Evolutionary conservation across 2,113 vertebrate species (phyloP).

Genomic region (Amphiprion percula): DNA sequence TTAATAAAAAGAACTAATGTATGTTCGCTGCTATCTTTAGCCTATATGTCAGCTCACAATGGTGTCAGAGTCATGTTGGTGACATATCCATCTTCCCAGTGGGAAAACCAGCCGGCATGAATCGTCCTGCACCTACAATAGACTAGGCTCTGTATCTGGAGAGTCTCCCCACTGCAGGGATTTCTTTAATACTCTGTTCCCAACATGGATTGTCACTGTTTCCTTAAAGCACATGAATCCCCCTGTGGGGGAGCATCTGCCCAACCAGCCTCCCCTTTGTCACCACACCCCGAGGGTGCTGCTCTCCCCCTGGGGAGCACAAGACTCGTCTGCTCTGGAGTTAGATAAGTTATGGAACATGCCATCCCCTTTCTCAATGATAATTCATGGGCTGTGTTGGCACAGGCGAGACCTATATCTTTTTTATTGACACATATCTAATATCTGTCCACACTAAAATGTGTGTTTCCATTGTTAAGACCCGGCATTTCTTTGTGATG

Average conservation of each 20-base stretch:
- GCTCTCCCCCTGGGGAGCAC: constrained; percentile 35
- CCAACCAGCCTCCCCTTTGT: constrained; percentile 35
- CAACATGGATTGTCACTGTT: constrained; percentile 64
- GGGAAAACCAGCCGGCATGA: constrained; percentile 50
- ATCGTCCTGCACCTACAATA: constrained; percentile 36
- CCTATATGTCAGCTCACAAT: constrained; percentile 40
- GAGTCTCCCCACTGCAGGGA: constrained; percentile 46
- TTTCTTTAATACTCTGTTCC: constrained; percentile 63
- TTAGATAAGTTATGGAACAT: constrained; percentile 64
- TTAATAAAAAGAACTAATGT: constrained; percentile 7
- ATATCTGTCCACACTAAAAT: constrained; percentile 59
- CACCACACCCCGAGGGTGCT: constrained; percentile 29
- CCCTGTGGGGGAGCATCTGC: constrained; percentile 31
- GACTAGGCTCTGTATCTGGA: constrained; percentile 55
- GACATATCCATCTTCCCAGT: constrained; percentile 59
- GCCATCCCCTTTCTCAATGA: constrained; percentile 25
- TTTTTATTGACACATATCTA: constrained; percentile 71
- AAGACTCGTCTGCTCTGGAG: constrained; percentile 22
- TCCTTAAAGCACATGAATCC: constrained; percentile 60
- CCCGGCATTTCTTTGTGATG: constrained; percentile 58
- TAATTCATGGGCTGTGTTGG: constrained; percentile 43
- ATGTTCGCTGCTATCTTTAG: constrained; percentile 40
- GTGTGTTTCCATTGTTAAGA: constrained; percentile 58
- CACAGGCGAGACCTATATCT: constrained; percentile 40
- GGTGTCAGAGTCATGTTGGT: constrained; percentile 46